phyloP scores from a whole-genome alignment of 2,797 vertebrate genomes.

The Macroramphosus scolopax region DNA sequence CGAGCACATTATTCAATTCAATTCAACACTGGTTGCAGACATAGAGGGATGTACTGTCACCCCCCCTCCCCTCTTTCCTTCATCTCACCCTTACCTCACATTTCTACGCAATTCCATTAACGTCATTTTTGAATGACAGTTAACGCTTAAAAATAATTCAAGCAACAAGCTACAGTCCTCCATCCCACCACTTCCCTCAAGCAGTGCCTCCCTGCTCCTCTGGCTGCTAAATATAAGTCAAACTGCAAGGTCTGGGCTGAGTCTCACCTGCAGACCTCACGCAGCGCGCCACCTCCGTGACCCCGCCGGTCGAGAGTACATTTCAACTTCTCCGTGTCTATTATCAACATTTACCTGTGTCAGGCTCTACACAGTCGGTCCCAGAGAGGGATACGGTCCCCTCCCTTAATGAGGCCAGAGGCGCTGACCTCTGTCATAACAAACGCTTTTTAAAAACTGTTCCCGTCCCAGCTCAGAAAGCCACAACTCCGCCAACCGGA shows the following conservation, averaged over 20 bases:
- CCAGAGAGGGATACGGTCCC: constrained; percentile 13
- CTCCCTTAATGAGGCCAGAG: constrained; percentile 31
- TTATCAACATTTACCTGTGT: constrained; percentile 32
- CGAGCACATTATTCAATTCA: no score
- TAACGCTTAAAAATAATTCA: constrained; percentile 21
- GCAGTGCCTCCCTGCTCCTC: constrained; percentile 13
- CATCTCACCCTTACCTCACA: constrained; percentile 8
- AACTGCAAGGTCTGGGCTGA: constrained; percentile 52
- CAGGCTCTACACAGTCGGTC: constrained; percentile 23
- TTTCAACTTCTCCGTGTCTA: constrained; percentile 38
- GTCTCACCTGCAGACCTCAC: constrained; percentile 46
- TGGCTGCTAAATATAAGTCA: constrained; percentile 53
- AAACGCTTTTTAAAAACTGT: no score
- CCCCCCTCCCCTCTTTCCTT: constrained; percentile 7
- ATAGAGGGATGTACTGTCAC: neutral
- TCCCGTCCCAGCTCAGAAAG: no score
- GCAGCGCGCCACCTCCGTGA: constrained; percentile 36
- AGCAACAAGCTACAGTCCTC: constrained; percentile 31
- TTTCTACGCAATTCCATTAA: constrained; percentile 24
- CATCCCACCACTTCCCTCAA: constrained; percentile 28
- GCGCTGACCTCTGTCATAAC: constrained; percentile 24
- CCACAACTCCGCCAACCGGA: constrained; percentile 5
- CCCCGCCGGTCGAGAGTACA: constrained; percentile 24
- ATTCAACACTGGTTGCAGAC: constrained; percentile 4
- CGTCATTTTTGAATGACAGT: constrained; percentile 38